A percentile compares a stretch with the other conserved stretches of the same genome.
These are phyloP conservation scores for Notothenia rossii DNA, from an alignment of 2,113 vertebrate genomes.

Conservation along the genomic window DNA sequence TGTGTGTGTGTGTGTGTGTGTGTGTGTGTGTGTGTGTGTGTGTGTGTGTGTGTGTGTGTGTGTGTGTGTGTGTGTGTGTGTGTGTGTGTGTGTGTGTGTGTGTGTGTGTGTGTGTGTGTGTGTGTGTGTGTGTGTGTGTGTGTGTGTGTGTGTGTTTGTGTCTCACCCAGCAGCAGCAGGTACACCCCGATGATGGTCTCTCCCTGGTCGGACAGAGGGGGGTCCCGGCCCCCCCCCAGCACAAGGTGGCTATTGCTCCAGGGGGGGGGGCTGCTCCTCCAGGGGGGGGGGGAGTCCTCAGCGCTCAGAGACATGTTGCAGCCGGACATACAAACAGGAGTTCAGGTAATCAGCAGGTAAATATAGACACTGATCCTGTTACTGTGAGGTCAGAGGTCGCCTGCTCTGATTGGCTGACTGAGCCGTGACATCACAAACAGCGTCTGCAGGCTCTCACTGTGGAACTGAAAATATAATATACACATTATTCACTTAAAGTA, in stretches of 20 bases:
- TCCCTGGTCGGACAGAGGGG: constrained; percentile 70
- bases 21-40: no score
- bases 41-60: no score
- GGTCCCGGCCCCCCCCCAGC: constrained; percentile 52
- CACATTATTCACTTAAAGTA: no score
- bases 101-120: no score
- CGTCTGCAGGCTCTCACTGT: no score
- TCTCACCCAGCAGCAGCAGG: constrained; percentile 71
- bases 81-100: no score
- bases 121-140: no score
- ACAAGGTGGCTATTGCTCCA: constrained; percentile 70
- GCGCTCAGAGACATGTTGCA: constrained; percentile 11
- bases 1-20: no score
- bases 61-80: no score
- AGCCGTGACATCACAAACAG: neutral
- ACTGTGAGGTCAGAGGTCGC: neutral
- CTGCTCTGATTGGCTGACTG: neutral
- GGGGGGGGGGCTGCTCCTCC: constrained; percentile 62
- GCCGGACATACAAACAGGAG: neutral
- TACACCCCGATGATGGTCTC: constrained; percentile 76
- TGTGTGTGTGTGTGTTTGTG: neutral
- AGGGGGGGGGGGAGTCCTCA: neutral
- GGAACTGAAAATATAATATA: no score
- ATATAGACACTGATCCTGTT: constrained; percentile 59
- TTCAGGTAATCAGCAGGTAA: constrained; percentile 48